Base-by-base conservation (phyloP, 2,888 invertebrate genomes). In the Drosophila mettleri region DNA sequence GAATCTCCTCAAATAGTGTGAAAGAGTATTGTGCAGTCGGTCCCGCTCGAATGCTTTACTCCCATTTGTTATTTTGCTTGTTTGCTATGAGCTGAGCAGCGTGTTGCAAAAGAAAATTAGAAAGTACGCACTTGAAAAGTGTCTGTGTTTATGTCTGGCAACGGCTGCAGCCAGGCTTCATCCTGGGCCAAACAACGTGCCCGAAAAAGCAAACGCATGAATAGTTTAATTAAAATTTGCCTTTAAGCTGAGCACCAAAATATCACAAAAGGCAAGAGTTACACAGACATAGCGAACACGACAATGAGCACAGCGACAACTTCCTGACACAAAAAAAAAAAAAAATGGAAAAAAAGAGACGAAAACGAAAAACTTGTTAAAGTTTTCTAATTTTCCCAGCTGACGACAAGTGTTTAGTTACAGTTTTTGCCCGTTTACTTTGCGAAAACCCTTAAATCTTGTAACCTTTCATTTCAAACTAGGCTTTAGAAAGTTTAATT, bases 141-240 rank as follows among this genome's bases (percentile, higher is more conserved):
- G 86, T 86, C 88, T 83, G 71, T 88, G 88, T 80, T 88, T 82
- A 77, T 76, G 83, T 88, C 88, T 88, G 66, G 65, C 73, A 78
- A 63, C 65, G 67, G 75, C 58, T 66, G 78, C 39, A 34, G 39
- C 22, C 46, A 46, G 58, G 58, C 45, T 46, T 24, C 58, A 54
- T 54, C 54, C 46, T 39, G 39, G 58, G 45, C 34, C 53, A 48
- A 43, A 29, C 53, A 45, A 39, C 36, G 54, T 14, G 22, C 48
- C 36, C 46, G 27, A 52, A 68, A 61, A 51, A 24, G 34, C 57
- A 66, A 62, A 68, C 74, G 70, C 85, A 74, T 79, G 83, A 88
- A 82, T 83, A 88, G 83, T 88, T 83, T 83, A 83, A 83, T 83
- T 88, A 83, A 83, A 83, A 88, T 82, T 83, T 88, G 66, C 83